These are phyloP conservation scores for Ciconia nigra DNA, from an alignment of 2,797 vertebrate genomes.

Conservation along the genomic window DNA sequence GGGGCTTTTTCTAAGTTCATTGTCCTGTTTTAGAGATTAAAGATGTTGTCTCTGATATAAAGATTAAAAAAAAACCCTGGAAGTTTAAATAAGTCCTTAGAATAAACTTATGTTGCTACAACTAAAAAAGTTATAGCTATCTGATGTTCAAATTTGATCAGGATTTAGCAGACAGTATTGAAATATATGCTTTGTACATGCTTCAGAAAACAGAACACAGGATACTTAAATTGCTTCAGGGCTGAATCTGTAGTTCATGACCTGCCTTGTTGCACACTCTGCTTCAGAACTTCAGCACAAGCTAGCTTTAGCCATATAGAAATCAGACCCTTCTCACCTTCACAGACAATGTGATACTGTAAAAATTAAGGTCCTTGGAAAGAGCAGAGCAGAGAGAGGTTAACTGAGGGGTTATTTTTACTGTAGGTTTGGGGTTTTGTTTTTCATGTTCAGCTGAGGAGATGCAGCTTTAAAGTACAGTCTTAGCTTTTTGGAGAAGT, in stretches of 20 bases:
- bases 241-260: not conserved
- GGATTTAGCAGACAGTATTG: not conserved
- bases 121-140: not conserved
- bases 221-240: not conserved
- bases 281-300: not conserved
- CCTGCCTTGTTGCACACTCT: not conserved
- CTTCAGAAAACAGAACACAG: not conserved
- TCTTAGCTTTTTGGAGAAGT: not conserved
- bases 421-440: not conserved
- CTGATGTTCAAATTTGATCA: not conserved
- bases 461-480: not conserved
- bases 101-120: not conserved
- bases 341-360: not conserved
- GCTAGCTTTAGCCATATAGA: not conserved
- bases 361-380: not conserved
- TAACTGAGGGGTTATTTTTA: not conserved
- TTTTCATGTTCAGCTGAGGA: not conserved
- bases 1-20: not conserved
- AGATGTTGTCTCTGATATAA: not conserved
- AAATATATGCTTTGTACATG: not conserved
- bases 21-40: not conserved
- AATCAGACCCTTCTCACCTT: not conserved
- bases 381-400: not conserved
- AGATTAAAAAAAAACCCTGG: not conserved
- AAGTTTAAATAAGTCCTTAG: not conserved